phyloP scores from a whole-genome alignment of 2,888 invertebrate genomes.

The Erebia epiphron region DNA sequence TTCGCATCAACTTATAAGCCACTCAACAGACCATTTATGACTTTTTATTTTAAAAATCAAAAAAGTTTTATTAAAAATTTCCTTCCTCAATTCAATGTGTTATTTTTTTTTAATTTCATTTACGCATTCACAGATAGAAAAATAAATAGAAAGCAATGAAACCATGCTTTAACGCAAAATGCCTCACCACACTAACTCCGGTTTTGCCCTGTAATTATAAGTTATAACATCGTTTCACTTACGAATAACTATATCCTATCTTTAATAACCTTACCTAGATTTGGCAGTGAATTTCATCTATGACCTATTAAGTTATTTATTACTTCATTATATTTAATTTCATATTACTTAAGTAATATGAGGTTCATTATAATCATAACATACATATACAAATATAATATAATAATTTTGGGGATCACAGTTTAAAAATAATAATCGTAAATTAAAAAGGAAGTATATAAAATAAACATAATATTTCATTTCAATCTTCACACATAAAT shows the following conservation, averaged over 20 bases:
- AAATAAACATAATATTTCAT: slow-evolving; percentile 40
- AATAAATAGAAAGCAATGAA: slow-evolving; percentile 40
- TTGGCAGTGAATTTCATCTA: slow-evolving; percentile 8
- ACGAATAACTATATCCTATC: slow-evolving; percentile 41
- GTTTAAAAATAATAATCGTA: slow-evolving; percentile 32
- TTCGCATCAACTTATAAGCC: no score
- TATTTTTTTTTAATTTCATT: slow-evolving; percentile 16
- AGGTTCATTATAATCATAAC: background rate
- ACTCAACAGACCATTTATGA: no score
- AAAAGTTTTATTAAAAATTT: no score
- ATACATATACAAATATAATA: slow-evolving; percentile 15
- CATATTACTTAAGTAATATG: no score
- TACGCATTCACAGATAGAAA: slow-evolving; percentile 22
- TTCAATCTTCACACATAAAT: slow-evolving; percentile 41
- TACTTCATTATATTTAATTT: no score
- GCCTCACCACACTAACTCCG: slow-evolving; percentile 76
- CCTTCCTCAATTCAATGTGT: no score
- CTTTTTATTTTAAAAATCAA: no score
- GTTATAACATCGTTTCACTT: slow-evolving; percentile 60
- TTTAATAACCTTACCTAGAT: slow-evolving; percentile 28
- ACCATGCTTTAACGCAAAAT: slow-evolving; percentile 67
- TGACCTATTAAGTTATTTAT: background rate
- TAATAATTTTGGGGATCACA: background rate
- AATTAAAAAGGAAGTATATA: slow-evolving; percentile 38
- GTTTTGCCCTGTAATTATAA: slow-evolving; percentile 65